Conservation (phyloP, 2,797 vertebrate genomes). For the Merluccius polli region DNA sequence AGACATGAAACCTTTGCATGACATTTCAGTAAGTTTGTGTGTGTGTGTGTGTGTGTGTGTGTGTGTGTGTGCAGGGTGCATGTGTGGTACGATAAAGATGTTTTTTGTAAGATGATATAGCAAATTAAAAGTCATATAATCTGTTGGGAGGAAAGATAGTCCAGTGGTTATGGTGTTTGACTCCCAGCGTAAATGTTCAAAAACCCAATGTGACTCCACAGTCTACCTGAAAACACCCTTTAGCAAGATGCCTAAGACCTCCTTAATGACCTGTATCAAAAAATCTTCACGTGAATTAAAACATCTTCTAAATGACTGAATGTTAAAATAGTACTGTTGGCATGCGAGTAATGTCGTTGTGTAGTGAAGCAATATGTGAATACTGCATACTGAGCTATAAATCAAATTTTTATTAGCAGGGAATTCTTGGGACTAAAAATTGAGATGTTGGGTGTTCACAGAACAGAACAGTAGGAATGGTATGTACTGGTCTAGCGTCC, state of each 20-base stretch:
- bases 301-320: too few species aligned
- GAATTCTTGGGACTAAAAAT: slow-evolving; percentile 34
- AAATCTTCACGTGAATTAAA: too few species aligned
- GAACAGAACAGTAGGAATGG: slow-evolving; percentile 60
- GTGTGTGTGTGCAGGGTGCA: background rate
- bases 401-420: slow-evolving; percentile 4
- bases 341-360: slow-evolving; percentile 10
- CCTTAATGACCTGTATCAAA: too few species aligned
- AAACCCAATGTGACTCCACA: background rate
- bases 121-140: background rate
- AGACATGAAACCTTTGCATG: slow-evolving; percentile 42
- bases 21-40: slow-evolving; percentile 22
- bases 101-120: background rate
- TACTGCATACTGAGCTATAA: slow-evolving; percentile 29
- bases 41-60: background rate
- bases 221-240: too few species aligned
- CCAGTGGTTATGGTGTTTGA: background rate
- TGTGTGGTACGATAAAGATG: background rate
- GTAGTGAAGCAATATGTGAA: slow-evolving; percentile 18
- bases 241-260: too few species aligned
- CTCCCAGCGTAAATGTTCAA: background rate
- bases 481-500: slow-evolving; percentile 56
- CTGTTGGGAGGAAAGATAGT: background rate
- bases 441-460: slow-evolving; percentile 49
- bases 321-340: too few species aligned